Percentiles rank a stretch among this genome's conserved stretches.
phyloP scores from a whole-genome alignment of 2,888 invertebrate species.

The Drosophila paramelanica region DNA sequence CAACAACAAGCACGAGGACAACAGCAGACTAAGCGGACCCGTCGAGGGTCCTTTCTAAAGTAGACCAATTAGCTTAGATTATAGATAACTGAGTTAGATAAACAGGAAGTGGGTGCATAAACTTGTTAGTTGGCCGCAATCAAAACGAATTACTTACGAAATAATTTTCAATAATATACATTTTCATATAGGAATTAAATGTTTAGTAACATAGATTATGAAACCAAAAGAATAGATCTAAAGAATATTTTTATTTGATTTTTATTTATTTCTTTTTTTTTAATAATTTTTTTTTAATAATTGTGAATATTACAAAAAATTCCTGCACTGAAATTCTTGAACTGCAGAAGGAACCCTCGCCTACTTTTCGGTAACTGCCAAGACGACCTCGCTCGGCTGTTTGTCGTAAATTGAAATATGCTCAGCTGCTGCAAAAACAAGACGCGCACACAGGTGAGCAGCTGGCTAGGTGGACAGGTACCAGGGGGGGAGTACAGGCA shows the following conservation, averaged over 20 bases:
- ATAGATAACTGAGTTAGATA: not conserved
- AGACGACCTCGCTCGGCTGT: constrained; percentile 12
- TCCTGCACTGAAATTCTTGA: not conserved
- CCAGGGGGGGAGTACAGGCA: not conserved
- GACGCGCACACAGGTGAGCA: constrained; percentile 33
- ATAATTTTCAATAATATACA: too few species aligned
- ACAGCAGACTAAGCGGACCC: not conserved
- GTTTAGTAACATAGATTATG: too few species aligned
- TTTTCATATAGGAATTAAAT: too few species aligned
- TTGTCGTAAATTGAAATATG: constrained; percentile 59
- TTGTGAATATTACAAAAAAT: not conserved
- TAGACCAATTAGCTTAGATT: not conserved
- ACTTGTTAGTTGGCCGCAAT: not conserved
- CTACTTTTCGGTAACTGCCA: constrained; percentile 45
- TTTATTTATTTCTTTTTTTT: too few species aligned
- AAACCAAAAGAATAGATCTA: too few species aligned
- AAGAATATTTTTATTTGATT: too few species aligned
- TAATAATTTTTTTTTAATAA: too few species aligned
- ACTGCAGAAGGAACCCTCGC: constrained; percentile 23
- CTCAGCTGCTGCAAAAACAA: constrained; percentile 35
- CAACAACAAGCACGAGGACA: constrained; percentile 28
- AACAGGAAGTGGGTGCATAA: not conserved
- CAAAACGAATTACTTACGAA: too few species aligned
- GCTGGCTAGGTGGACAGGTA: constrained; percentile 11
- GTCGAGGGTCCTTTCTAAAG: constrained; percentile 24